A percentile compares a stretch with the other conserved stretches of the same genome.
Conservation (phyloP, 2,797 vertebrate species). For the Pipistrellus pipistrellus region DNA sequence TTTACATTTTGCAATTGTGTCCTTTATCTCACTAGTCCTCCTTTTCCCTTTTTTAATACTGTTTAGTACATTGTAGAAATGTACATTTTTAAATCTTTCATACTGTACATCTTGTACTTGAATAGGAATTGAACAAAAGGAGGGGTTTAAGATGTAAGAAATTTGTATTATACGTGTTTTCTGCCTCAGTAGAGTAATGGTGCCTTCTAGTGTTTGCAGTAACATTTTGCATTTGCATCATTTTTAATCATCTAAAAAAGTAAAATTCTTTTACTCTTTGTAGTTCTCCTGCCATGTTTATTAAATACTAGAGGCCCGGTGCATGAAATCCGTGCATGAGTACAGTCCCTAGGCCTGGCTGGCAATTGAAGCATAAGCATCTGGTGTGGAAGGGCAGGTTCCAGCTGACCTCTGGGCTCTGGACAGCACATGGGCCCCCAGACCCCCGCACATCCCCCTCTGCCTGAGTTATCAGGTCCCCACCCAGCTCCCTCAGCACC, state of each 20-base stretch:
- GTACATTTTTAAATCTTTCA: slow-evolving; percentile 9
- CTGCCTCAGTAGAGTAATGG: slow-evolving; percentile 65
- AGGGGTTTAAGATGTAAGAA: slow-evolving; percentile 30
- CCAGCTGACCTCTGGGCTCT: too few relatives aligned
- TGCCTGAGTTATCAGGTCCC: too few relatives aligned
- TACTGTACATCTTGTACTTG: slow-evolving; percentile 36
- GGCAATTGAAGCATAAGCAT: too few relatives aligned
- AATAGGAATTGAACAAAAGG: slow-evolving; percentile 29
- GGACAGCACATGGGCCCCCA: too few relatives aligned
- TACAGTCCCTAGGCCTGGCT: too few relatives aligned
- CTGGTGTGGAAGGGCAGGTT: too few relatives aligned
- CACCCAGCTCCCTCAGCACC: too few relatives aligned
- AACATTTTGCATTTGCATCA: slow-evolving; percentile 32
- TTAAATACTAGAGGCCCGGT: background rate
- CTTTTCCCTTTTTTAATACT: slow-evolving; percentile 30
- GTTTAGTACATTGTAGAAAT: slow-evolving; percentile 35
- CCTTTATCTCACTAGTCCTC: slow-evolving; percentile 18
- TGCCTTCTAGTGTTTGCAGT: slow-evolving; percentile 76
- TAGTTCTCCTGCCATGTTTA: background rate
- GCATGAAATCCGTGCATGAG: too few relatives aligned
- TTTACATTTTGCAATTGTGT: slow-evolving; percentile 32
- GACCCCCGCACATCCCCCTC: fast-evolving
- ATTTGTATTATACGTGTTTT: slow-evolving; percentile 47
- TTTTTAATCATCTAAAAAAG: slow-evolving; percentile 38
- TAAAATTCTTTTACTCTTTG: slow-evolving; percentile 25